A percentile compares a stretch with the other conserved stretches of the same genome.
These are phyloP conservation scores for Dromius quadrimaculatus DNA, from an alignment of 2,888 invertebrate genomes.

Conservation along the genomic window DNA sequence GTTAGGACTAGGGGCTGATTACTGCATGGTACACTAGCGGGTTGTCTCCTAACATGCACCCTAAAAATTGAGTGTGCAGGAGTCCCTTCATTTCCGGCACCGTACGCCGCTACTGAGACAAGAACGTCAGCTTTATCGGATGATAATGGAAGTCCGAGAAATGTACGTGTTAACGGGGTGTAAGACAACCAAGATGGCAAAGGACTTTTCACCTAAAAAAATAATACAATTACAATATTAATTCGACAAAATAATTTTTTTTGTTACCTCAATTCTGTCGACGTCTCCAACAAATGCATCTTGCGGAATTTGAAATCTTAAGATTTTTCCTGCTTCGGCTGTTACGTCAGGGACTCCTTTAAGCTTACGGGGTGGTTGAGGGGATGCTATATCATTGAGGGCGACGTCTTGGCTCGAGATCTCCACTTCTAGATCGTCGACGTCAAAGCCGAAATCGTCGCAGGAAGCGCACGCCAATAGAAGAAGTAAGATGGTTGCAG, in stretches of 20 bases:
- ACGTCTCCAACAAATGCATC: conserved; percentile 78
- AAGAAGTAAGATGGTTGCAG: conserved; percentile 8
- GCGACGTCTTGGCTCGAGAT: conserved; percentile 54
- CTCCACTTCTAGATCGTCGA: conserved; percentile 60
- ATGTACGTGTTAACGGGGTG: conserved; percentile 76
- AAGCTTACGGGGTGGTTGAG: conserved; percentile 60
- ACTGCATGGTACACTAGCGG: conserved; percentile 33
- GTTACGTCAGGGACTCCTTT: conserved; percentile 74
- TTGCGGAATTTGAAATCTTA: conserved; percentile 79
- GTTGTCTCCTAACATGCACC: conserved; percentile 70
- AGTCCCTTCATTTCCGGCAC: conserved; percentile 60
- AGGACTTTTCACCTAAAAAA: conserved; percentile 65
- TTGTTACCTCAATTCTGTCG: conserved; percentile 79
- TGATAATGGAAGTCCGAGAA: conserved; percentile 80
- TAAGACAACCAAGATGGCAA: conserved; percentile 80
- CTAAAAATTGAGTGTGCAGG: conserved; percentile 73
- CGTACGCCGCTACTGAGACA: conserved; percentile 72
- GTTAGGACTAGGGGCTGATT: conserved; percentile 69
- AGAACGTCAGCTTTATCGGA: conserved; percentile 77
- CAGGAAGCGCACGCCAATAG: conserved; percentile 56
- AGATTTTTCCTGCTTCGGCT: conserved; percentile 78
- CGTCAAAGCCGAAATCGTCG: conserved; percentile 66
- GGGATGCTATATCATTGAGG: conserved; percentile 54
- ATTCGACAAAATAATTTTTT: too few species aligned
- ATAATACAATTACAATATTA: too few species aligned